Conservation (phyloP, 2,113 vertebrate species). For the Leptocoma aspasia region DNA sequence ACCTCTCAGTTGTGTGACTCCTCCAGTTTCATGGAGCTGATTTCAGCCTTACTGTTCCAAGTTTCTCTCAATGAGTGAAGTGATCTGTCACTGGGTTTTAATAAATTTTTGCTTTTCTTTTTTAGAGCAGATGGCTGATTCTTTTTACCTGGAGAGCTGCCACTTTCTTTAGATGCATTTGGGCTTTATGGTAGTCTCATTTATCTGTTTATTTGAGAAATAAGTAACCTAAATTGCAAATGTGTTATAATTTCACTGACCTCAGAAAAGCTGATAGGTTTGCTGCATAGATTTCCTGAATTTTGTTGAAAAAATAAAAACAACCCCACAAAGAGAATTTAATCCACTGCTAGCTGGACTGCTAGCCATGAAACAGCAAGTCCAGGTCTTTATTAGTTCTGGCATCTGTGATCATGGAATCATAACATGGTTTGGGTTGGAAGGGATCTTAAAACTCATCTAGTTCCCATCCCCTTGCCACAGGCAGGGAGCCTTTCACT, state of each 20-base stretch:
- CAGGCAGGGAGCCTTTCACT: neutral
- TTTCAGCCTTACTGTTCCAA: conserved; percentile 10
- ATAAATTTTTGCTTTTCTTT: conserved; percentile 1
- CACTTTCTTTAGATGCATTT: conserved; percentile 36
- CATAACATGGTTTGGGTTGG: neutral
- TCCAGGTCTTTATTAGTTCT: neutral
- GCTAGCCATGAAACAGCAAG: neutral
- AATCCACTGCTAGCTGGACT: neutral
- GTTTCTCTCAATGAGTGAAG: conserved; percentile 36
- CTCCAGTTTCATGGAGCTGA: neutral
- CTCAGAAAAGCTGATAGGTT: neutral
- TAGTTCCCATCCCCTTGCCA: neutral
- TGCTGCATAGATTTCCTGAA: neutral
- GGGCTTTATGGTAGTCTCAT: neutral
- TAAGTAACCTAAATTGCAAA: conserved; percentile 14
- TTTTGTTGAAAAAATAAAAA: neutral
- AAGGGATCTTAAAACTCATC: neutral
- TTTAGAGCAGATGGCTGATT: conserved; percentile 46
- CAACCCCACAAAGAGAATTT: neutral
- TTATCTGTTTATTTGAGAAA: conserved; percentile 38
- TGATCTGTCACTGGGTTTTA: conserved; percentile 45
- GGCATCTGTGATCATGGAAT: neutral
- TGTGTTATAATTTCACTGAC: neutral
- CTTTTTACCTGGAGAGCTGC: conserved; percentile 60
- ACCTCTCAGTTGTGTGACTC: neutral